Evolutionary conservation across 1,140 invertebrate genomes (phyloP).

Genomic region (Streblospio benedicti): DNA sequence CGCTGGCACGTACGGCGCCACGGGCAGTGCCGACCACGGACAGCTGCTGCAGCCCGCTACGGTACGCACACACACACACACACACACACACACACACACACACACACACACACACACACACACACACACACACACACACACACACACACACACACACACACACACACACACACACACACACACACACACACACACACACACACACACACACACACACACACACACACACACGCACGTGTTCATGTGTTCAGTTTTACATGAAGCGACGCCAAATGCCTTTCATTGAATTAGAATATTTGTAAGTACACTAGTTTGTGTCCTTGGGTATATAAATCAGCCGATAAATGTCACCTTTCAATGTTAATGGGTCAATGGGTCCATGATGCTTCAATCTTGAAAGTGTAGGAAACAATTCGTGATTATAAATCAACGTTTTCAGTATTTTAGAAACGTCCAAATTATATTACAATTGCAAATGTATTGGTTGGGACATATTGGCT

Average conservation of each 20-base stretch:
- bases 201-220: conserved; percentile 11
- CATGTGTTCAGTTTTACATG: background rate
- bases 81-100: conserved; percentile 11
- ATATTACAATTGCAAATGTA: too few species aligned
- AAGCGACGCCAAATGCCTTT: too few species aligned
- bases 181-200: conserved; percentile 9
- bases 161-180: conserved; percentile 9
- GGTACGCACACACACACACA: conserved; percentile 8
- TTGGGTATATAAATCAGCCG: too few species aligned
- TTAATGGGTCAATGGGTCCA: too few species aligned
- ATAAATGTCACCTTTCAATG: too few species aligned
- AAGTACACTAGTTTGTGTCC: too few species aligned
- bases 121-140: conserved; percentile 11
- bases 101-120: conserved; percentile 8
- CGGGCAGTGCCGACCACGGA: background rate
- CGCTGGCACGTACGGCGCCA: background rate
- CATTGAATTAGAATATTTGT: too few species aligned
- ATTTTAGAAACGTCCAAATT: too few species aligned
- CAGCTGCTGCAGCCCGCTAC: background rate
- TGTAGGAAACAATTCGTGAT: too few species aligned
- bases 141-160: conserved; percentile 12
- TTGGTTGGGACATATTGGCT: too few species aligned
- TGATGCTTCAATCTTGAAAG: too few species aligned
- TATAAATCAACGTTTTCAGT: too few species aligned
- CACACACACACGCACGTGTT: background rate